Base-by-base conservation (phyloP, 2,888 invertebrate genomes). In the Trichopoda pennipes region DNA sequence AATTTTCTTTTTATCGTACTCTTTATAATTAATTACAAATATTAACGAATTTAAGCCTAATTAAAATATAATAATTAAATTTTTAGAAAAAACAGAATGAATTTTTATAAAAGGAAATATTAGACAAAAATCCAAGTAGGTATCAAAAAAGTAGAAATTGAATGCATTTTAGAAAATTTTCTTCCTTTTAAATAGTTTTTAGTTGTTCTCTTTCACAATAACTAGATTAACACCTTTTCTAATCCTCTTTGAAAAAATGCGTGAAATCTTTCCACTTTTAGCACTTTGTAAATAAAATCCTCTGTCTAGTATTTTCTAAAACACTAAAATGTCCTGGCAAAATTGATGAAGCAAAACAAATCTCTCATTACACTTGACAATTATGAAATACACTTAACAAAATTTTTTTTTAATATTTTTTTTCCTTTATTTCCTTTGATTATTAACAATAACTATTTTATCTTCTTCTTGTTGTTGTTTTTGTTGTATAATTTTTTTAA, bases 301-400 rank as follows among this genome's bases (percentile, higher is more conserved):
- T 44, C 16, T n/a, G n/a, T n/a, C n/a, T 44, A 1, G 1, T n/a
- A 44, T 44, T 44, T 44, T 6, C n/a, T 44, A n/a, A 44, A 14
- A 44, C 42, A 44, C 16, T 44, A n/a, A 14, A 7, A 4, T 44
- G 42, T 44, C 16, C 14, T 44, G 14, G 42, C 42, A 44, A n/a
- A 44, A 16, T 17, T 17, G 17, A 44, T 8, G 9, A 17, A n/a
- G 17, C 16, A 47, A 47, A n/a, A 47, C 7, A 1, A 28, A 16
- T 17, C n/a, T 38, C 4, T 23, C 51, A 21, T 23, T 23, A 55
- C 66, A 79, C 60, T 49, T 44, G 56, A 68, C 61, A 76, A 72
- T n/a, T n/a, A n/a, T n/a, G 3, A 64, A 64, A 51, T 51, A 78
- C 70, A 70, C 78, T 58, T 10, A 61, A 77, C 58, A 78, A 75